Base-by-base conservation (phyloP, 2,888 invertebrate species). In the Automeris io region DNA sequence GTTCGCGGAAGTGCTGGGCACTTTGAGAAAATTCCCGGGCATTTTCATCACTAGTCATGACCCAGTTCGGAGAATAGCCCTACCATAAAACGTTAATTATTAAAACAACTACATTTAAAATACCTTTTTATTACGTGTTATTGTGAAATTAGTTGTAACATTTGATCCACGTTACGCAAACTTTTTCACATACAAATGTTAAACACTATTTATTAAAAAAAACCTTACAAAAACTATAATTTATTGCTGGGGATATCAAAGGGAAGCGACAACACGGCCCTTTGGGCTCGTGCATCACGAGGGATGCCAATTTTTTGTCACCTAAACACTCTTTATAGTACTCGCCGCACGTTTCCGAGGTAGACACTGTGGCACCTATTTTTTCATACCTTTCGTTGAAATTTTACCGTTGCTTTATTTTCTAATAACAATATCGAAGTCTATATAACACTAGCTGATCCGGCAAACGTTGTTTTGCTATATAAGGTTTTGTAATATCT, bases 351-450 rank as follows among this genome's bases (percentile, higher is more conserved):
- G 58, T 53, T 57, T 56, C 46, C 43, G 49, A 46, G 47, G 52
- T 68, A 83, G 83, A 82, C 82, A 70, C 69, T 64, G 60, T 68
- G 83, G 81, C 82, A 75, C 76, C 79, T 52, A 35, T 49, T 64
- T 75, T 77, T 76, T 67, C 57, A 32, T 25, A 44, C 46, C 52
- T 61, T 62, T 73, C 74, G 74, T 70, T 70, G 26, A 24, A 18
- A 13, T 26, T 26, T 34, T 34, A 22, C 29, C 33, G 31, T 24
- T 31, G 36, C 39, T 41, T 46, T 49, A n/a, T 37, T 40, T 29
- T 29, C 1, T 24, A 16, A 29, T 26, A n/a, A 16, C n/a, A 5
- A 16, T n/a, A n/a, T n/a, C n/a, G n/a, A n/a, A n/a, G n/a, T n/a
- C n/a, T n/a, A n/a, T n/a, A n/a, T n/a, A n/a, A n/a, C n/a, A n/a